Evolutionary conservation across 2,888 invertebrate genomes (phyloP), one percentile per base, ranked within the genome.

Genomic region (Dysmachus trigonus): DNA sequence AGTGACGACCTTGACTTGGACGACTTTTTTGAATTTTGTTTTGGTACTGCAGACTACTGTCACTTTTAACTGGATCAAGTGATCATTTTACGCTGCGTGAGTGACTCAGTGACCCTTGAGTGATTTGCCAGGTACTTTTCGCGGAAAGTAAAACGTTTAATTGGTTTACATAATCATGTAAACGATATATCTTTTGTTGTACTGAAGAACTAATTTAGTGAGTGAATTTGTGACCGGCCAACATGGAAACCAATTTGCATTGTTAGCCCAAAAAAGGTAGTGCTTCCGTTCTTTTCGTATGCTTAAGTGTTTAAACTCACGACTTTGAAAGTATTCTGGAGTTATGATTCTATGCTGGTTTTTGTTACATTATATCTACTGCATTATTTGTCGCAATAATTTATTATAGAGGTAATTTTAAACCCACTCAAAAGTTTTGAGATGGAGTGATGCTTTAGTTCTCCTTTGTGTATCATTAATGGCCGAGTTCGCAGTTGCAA

Each of bases 1-100:
- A 73, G 47, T 84, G 38, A 73, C 35, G 73, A 47, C 73, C 72
- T 84, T 84, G 84, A 84, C n/a, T 41, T 73, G 72, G 7, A 18
- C 13, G 38, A 4, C 15, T 71, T 82, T 62, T 82, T 53, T 81
- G 18, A 18, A 38, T 22, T 77, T 8, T 22, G 27, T 77, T 18
- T 77, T 35, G 38, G 31, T 22, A 41, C 38, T 41, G 38, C 7
- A 33, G 74, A 85, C 51, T 51, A 74, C 74, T 85, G 73, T 74
- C 74, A 85, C 74, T 74, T 85, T 74, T 51, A 74, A 35, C 22
- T 38, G 18, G 47, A 31, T 6, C 35, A 27, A 62, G 62, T 62
- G 41, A 73, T 41, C n/a, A 5, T 79, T 13, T 47, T 82, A 33
- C 13, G 31, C 15, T 62, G 13, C 18, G 82, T 53, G 82, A 82